Evolutionary conservation across 2,888 invertebrate species (phyloP).

Genomic region (Acanthosepion lycidas): DNA sequence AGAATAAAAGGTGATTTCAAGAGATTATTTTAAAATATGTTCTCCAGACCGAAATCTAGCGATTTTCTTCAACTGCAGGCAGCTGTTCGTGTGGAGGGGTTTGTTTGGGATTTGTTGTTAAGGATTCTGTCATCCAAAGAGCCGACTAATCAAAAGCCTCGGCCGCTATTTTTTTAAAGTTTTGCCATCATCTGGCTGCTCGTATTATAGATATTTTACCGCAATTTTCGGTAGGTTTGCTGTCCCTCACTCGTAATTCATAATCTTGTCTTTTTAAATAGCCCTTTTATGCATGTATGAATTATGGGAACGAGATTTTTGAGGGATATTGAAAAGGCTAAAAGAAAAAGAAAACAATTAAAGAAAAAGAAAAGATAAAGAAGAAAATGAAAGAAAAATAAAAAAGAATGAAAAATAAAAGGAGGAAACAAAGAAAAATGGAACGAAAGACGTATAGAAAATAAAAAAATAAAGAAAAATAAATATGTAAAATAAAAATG

Average conservation of each 20-base stretch:
- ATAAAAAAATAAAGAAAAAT: too few relatives aligned
- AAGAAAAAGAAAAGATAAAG: background rate
- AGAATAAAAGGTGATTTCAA: background rate
- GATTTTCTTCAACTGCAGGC: background rate
- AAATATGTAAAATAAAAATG: too few relatives aligned
- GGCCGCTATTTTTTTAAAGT: background rate
- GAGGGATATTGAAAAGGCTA: background rate
- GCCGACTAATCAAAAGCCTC: background rate
- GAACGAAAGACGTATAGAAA: background rate
- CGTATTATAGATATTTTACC: background rate
- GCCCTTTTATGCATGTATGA: background rate
- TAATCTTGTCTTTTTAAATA: background rate
- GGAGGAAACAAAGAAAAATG: background rate
- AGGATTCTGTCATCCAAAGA: background rate
- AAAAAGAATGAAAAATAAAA: background rate
- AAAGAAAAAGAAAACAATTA: background rate
- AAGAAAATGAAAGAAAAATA: background rate
- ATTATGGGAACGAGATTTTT: background rate
- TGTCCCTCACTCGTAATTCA: background rate
- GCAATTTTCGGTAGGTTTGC: background rate
- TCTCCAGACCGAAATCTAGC: background rate
- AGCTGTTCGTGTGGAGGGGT: background rate
- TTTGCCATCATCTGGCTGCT: background rate
- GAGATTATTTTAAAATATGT: background rate
- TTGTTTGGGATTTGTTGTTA: background rate